phyloP scores from a whole-genome alignment of 2,113 vertebrate species.

The Mola mola region DNA sequence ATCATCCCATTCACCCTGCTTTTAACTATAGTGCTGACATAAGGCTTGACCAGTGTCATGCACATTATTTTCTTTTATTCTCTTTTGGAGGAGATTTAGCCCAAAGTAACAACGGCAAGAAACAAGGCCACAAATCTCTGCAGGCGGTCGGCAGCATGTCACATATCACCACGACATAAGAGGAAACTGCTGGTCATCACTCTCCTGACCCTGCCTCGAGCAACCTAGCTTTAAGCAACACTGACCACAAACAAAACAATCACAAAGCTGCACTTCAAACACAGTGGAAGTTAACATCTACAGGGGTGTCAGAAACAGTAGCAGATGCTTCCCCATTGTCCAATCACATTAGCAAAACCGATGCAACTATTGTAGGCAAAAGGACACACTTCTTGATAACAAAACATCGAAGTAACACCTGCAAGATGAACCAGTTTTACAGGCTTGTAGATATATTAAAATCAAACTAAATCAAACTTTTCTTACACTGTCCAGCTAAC shows the following conservation, averaged over 20 bases:
- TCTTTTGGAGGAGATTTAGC: constrained; percentile 23
- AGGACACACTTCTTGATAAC: background rate
- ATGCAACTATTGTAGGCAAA: background rate
- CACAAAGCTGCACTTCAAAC: background rate
- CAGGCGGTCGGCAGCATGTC: constrained; percentile 14
- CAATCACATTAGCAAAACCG: constrained; percentile 28
- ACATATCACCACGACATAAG: background rate
- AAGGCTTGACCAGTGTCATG: background rate
- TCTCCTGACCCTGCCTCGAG: constrained; percentile 31
- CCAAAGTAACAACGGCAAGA: constrained; percentile 9
- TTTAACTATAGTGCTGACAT: background rate
- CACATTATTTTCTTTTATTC: too few species aligned
- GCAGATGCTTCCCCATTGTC: constrained; percentile 42
- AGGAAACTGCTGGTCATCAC: constrained; percentile 1
- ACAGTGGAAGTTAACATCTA: constrained; percentile 22
- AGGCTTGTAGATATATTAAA: background rate
- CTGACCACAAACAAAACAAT: constrained; percentile 4
- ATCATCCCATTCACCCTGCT: background rate
- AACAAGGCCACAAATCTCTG: constrained; percentile 24
- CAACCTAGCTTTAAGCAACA: constrained; percentile 16
- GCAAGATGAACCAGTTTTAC: background rate
- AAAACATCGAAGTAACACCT: background rate
- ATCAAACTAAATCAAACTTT: background rate
- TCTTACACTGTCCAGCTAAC: background rate
- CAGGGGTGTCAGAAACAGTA: constrained; percentile 14